phyloP scores from a whole-genome alignment of 2,113 vertebrate genomes.

The Cyprinodon tularosa region DNA sequence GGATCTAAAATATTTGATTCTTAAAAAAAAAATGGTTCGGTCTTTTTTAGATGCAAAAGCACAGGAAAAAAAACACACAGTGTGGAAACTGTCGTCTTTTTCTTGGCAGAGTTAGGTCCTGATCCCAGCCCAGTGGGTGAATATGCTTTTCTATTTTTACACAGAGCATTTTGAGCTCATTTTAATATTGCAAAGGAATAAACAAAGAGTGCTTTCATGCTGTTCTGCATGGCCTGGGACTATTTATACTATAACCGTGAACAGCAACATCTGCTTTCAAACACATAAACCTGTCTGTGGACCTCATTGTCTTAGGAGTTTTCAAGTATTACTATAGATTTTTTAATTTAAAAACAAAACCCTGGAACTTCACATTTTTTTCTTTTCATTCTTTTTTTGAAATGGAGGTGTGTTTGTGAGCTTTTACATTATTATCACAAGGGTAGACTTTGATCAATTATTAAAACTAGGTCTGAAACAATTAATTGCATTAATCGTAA shows the following conservation, averaged over 20 bases:
- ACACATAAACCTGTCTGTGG: constrained; percentile 23
- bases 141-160: constrained; percentile 9
- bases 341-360: not conserved
- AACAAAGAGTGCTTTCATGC: constrained; percentile 27
- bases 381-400: not conserved
- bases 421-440: too few species aligned
- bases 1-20: constrained; percentile 35
- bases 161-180: constrained; percentile 38
- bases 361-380: not conserved
- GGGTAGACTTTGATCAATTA: too few species aligned
- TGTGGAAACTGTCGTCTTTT: not conserved
- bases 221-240: constrained; percentile 25
- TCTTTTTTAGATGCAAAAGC: constrained; percentile 54
- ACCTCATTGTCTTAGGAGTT: constrained; percentile 3
- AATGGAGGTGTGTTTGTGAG: too few species aligned
- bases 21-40: not conserved
- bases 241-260: constrained; percentile 31
- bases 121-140: constrained; percentile 47
- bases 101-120: constrained; percentile 36
- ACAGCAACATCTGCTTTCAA: constrained; percentile 24
- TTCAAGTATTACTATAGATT: too few species aligned
- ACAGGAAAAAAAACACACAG: constrained; percentile 3
- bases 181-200: constrained; percentile 33
- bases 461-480: too few species aligned
- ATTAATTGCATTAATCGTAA: too few species aligned